These are phyloP conservation scores for Rhodophaea formosa DNA, from an alignment of 2,888 invertebrate genomes.

Conservation along the genomic window DNA sequence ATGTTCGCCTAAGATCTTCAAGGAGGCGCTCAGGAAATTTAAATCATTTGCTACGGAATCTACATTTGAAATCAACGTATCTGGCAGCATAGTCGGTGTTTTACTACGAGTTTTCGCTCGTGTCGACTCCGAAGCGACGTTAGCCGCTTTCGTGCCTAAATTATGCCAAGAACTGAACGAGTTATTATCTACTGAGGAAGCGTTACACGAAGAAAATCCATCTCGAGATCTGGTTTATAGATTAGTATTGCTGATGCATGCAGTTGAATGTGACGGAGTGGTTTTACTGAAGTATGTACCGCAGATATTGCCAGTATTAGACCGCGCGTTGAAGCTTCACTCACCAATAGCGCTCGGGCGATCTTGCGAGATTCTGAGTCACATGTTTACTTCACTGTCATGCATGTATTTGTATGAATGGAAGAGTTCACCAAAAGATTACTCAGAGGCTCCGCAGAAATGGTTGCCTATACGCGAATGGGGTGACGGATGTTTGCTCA, in stretches of 20 bases:
- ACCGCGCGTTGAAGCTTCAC: slow-evolving; percentile 85
- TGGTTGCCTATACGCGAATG: slow-evolving; percentile 90
- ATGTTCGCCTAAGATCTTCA: slow-evolving; percentile 83
- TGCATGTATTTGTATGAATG: slow-evolving; percentile 83
- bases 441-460: slow-evolving; percentile 83
- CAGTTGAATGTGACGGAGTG: slow-evolving; percentile 84
- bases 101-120: slow-evolving; percentile 84
- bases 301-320: slow-evolving; percentile 84
- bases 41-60: slow-evolving; percentile 86
- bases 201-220: slow-evolving; percentile 87
- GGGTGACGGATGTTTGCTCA: slow-evolving; percentile 86
- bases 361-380: slow-evolving; percentile 82
- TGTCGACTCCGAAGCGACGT: slow-evolving; percentile 85
- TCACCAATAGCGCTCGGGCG: slow-evolving; percentile 84
- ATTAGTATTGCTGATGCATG: slow-evolving; percentile 86
- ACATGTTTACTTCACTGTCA: slow-evolving; percentile 82
- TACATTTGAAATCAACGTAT: slow-evolving; percentile 91
- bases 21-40: slow-evolving; percentile 87
- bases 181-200: slow-evolving; percentile 83
- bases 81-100: slow-evolving; percentile 89
- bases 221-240: slow-evolving; percentile 90
- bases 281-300: slow-evolving; percentile 85
- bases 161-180: slow-evolving; percentile 84
- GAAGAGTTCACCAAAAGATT: slow-evolving; percentile 81
- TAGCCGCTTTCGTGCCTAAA: slow-evolving; percentile 87